Evolutionary conservation across 2,888 invertebrate species (phyloP), one percentile per base, ranked within the genome.

Genomic region (Eristalis pertinax): DNA sequence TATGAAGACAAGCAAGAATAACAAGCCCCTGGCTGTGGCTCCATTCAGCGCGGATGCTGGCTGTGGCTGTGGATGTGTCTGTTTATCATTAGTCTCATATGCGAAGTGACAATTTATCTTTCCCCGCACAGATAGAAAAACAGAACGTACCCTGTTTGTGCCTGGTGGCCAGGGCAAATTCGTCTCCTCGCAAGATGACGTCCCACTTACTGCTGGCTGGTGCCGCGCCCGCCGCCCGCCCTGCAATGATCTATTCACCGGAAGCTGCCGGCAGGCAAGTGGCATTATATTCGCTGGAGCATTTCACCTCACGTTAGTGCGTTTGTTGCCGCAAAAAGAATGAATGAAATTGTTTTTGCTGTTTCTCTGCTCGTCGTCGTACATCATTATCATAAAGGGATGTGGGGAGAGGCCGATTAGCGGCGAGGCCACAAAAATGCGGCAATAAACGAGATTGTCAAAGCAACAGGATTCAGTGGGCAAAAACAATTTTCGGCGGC

Each of bases 51-150:
- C n/a, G 19, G 56, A 56, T 22, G 19, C 11, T 38, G 22, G 58
- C 7, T 41, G 65, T 63, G 35, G 38, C 26, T 74, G 58, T 65
- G 56, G 60, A 29, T 29, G 29, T 29, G 29, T 2, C 64, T 62
- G 41, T 80, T 60, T 87, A 73, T 83, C 79, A 84, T 83, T 83
- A 86, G 83, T 76, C 79, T 84, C 84, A 87, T 77, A 87, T 87
- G 87, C 65, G 76, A 84, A 84, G 87, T 87, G 84, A 84, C 87
- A 84, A 80, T 87, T 80, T 87, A 84, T 87, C 87, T 84, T 84
- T 65, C 73, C 70, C 60, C 50, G 56, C 50, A 62, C 29, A 29
- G 75, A 29, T 67, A 74, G 41, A 65, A 75, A 64, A 69, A 29
- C n/a, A n/a, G 15, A 15, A n/a, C n/a, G n/a, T 15, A 43, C 43